Evolutionary conservation across 2,888 invertebrate species (phyloP).

Genomic region (Bibio marci): DNA sequence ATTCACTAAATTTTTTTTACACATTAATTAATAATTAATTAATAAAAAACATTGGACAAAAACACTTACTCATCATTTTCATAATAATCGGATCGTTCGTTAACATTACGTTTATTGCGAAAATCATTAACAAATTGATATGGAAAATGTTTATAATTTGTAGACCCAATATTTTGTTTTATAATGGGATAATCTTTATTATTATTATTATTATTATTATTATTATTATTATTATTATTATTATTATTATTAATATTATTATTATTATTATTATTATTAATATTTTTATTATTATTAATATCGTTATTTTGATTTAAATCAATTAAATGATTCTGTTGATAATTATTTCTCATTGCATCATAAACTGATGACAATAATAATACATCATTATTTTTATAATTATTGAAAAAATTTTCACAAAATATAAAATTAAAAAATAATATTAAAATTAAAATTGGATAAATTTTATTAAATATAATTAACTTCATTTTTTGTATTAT

Average conservation of each 20-base stretch:
- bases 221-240: background rate
- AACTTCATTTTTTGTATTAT: too few relatives aligned
- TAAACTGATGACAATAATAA: constrained; percentile 2
- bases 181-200: too few relatives aligned
- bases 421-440: too few relatives aligned
- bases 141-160: too few relatives aligned
- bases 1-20: too few relatives aligned
- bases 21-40: too few relatives aligned
- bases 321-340: background rate
- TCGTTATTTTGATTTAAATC: background rate
- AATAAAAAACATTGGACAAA: too few relatives aligned
- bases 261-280: background rate
- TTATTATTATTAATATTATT: background rate
- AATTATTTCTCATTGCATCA: constrained; percentile 4
- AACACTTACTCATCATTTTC: constrained; percentile 1
- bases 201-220: too few relatives aligned
- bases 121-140: background rate
- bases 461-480: too few relatives aligned
- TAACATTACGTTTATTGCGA: constrained; percentile 2
- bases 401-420: background rate
- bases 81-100: background rate
- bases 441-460: too few relatives aligned
- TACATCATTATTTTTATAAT: constrained; percentile 2
- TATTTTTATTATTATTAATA: background rate
- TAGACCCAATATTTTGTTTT: too few relatives aligned